A percentile compares a stretch with the other conserved stretches of the same genome.
phyloP scores from a whole-genome alignment of 2,888 invertebrate species.

The Drosophila putrida region DNA sequence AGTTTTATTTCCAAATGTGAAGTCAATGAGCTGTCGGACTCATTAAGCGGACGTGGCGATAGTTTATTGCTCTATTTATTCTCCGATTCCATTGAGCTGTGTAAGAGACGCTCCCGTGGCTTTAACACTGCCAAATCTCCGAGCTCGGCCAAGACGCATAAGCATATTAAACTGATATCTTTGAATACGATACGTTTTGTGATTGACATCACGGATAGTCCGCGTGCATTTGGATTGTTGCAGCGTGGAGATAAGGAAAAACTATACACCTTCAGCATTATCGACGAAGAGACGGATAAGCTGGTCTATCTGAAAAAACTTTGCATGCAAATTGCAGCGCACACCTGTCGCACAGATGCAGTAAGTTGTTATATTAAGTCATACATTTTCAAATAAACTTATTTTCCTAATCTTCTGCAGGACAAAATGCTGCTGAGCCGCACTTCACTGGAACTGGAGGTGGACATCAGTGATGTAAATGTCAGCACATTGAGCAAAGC shows the following conservation, averaged over 20 bases:
- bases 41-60: slow-evolving; percentile 94
- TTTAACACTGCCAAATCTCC: slow-evolving; percentile 90
- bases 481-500: slow-evolving; percentile 96
- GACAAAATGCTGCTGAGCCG: slow-evolving; percentile 84
- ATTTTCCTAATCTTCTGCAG: slow-evolving; percentile 54
- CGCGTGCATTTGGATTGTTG: slow-evolving; percentile 95
- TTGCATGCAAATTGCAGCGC: slow-evolving; percentile 96
- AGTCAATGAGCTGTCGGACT: slow-evolving; percentile 94
- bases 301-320: slow-evolving; percentile 92
- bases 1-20: slow-evolving; percentile 95
- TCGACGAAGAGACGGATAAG: slow-evolving; percentile 94
- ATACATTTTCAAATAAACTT: neutral
- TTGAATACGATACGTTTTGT: slow-evolving; percentile 95
- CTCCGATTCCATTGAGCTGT: slow-evolving; percentile 97
- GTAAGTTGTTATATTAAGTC: slow-evolving; percentile 87
- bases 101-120: slow-evolving; percentile 93
- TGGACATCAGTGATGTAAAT: slow-evolving; percentile 94
- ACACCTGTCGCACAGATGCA: slow-evolving; percentile 96
- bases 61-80: slow-evolving; percentile 96
- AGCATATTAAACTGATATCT: slow-evolving; percentile 95
- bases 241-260: slow-evolving; percentile 95
- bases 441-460: slow-evolving; percentile 90
- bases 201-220: slow-evolving; percentile 95
- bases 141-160: slow-evolving; percentile 92
- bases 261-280: slow-evolving; percentile 94